Evolutionary conservation across 2,113 vertebrate genomes (phyloP).

Genomic region (Brachirus orientalis): DNA sequence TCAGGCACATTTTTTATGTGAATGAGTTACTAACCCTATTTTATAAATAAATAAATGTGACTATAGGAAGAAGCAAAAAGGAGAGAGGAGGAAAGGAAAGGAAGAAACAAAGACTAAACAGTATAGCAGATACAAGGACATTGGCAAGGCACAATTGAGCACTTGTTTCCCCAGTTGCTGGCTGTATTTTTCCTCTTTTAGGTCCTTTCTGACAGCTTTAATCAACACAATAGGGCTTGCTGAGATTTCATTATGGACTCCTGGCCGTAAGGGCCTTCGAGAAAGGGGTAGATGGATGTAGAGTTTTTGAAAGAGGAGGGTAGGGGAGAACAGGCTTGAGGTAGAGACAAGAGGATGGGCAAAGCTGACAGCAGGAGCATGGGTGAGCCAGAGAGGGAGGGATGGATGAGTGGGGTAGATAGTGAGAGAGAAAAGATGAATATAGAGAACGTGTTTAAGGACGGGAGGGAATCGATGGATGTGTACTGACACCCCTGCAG

Average conservation of each 20-base stretch:
- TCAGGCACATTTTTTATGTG: too few species aligned
- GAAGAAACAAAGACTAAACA: slow-evolving; percentile 25
- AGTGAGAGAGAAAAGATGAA: slow-evolving; percentile 38
- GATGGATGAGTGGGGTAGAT: slow-evolving; percentile 22
- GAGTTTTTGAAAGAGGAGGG: slow-evolving; percentile 29
- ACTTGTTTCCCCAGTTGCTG: slow-evolving; percentile 56
- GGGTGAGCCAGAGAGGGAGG: too few species aligned
- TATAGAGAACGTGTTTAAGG: slow-evolving; percentile 50
- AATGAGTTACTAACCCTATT: too few species aligned
- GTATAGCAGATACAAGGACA: slow-evolving; percentile 34
- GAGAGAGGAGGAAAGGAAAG: too few species aligned
- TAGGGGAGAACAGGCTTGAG: slow-evolving; percentile 20
- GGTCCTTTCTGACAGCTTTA: slow-evolving; percentile 75
- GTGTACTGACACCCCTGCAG: slow-evolving; percentile 49
- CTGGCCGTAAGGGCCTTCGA: slow-evolving; percentile 56
- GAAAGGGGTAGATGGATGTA: slow-evolving; percentile 52
- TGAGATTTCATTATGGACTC: slow-evolving; percentile 72
- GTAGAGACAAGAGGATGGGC: slow-evolving; percentile 17
- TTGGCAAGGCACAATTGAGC: slow-evolving; percentile 32
- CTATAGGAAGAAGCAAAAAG: too few species aligned
- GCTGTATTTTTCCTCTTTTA: slow-evolving; percentile 63
- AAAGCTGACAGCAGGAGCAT: slow-evolving; percentile 25
- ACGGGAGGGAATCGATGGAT: slow-evolving; percentile 51
- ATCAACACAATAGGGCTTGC: slow-evolving; percentile 75
- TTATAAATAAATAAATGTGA: too few species aligned